These are phyloP conservation scores for Mycetomoellerius zeteki DNA, from an alignment of 1,140 invertebrate genomes.

Conservation along the genomic window DNA sequence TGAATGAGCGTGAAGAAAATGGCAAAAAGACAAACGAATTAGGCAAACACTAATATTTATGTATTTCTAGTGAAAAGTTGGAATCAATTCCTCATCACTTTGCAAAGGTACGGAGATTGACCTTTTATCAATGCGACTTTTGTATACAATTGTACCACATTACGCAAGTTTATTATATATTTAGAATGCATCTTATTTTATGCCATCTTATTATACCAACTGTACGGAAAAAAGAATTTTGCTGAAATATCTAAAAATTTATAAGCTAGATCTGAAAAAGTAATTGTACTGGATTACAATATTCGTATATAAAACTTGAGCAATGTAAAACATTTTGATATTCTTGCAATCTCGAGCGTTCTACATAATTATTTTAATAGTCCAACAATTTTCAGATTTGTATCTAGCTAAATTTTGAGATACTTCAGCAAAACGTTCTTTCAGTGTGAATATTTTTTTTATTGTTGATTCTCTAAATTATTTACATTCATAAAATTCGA, in stretches of 20 bases:
- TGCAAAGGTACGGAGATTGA: not conserved
- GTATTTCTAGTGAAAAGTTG: slow-evolving; percentile 13
- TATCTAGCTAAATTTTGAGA: too few species aligned
- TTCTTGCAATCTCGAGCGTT: too few species aligned
- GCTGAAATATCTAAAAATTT: too few species aligned
- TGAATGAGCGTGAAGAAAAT: slow-evolving; percentile 42
- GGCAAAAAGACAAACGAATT: slow-evolving; percentile 27
- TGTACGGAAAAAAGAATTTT: too few species aligned
- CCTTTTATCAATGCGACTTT: slow-evolving; percentile 11
- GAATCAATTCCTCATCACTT: slow-evolving; percentile 50
- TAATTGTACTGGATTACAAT: too few species aligned
- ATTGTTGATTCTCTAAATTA: not conserved
- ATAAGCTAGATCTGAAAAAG: too few species aligned
- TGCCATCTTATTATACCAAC: slow-evolving; percentile 4
- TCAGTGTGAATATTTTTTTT: not conserved
- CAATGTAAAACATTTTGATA: too few species aligned
- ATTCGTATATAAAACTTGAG: too few species aligned
- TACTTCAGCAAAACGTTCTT: too few species aligned
- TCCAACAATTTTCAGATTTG: too few species aligned
- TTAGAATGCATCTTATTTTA: slow-evolving; percentile 16
- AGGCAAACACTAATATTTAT: slow-evolving; percentile 31
- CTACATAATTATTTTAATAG: too few species aligned
- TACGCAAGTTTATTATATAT: not conserved
- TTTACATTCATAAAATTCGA: not conserved
- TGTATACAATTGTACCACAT: not conserved